Conservation (phyloP, 2,113 vertebrate species). For the Brachyistius frenatus region DNA sequence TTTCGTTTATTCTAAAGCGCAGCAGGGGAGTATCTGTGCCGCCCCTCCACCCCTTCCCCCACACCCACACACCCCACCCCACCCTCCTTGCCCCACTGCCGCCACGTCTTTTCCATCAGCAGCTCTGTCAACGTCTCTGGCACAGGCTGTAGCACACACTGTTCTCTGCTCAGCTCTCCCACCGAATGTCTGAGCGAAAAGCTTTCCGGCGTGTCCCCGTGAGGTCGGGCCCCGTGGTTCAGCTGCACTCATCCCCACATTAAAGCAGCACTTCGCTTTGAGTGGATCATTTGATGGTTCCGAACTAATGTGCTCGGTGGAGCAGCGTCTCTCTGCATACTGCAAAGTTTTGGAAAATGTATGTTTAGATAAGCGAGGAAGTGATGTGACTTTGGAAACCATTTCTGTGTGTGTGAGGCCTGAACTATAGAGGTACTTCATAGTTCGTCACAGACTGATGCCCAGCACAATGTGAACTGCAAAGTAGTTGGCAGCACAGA, state of each 20-base stretch:
- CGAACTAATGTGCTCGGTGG: background rate
- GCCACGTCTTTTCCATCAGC: conserved; percentile 15
- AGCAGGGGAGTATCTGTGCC: background rate
- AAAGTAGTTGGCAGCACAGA: too few species aligned
- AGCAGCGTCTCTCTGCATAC: background rate
- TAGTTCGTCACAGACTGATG: background rate
- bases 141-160: conserved; percentile 22
- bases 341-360: background rate
- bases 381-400: background rate
- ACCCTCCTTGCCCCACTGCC: conserved; percentile 3
- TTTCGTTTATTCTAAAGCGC: background rate
- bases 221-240: conserved; percentile 18
- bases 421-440: background rate
- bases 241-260: conserved; percentile 31
- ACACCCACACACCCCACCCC: too few species aligned
- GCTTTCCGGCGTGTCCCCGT: conserved; percentile 23
- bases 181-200: conserved; percentile 38
- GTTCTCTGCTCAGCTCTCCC: conserved; percentile 27
- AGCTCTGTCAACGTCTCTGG: conserved; percentile 16
- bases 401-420: background rate
- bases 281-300: conserved; percentile 21
- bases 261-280: conserved; percentile 32
- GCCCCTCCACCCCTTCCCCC: too few species aligned
- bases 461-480: too few species aligned
- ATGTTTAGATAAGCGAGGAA: conserved; percentile 10